Percentiles rank a stretch among this genome's conserved stretches.
phyloP scores from a whole-genome alignment of 2,888 invertebrate species.

The Ptychoptera contaminata region DNA sequence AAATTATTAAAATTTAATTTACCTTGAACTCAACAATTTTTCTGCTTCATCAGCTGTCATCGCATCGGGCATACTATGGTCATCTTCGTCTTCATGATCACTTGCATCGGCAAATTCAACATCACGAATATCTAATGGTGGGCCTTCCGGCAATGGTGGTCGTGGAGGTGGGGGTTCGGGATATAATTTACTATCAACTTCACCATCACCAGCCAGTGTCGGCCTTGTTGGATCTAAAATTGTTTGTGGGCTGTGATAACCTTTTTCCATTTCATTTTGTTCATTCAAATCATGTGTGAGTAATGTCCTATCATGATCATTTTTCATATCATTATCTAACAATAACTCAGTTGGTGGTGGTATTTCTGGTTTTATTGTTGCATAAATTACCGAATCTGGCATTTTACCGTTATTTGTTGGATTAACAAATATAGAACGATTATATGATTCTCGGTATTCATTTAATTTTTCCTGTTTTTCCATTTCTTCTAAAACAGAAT shows the following conservation, averaged over 20 bases:
- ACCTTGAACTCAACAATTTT: slow-evolving; percentile 73
- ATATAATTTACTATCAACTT: slow-evolving; percentile 18
- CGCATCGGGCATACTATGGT: slow-evolving; percentile 33
- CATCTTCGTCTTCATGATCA: slow-evolving; percentile 30
- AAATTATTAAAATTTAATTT: slow-evolving; percentile 19
- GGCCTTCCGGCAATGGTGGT: slow-evolving; percentile 31
- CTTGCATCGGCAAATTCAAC: slow-evolving; percentile 41
- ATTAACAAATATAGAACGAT: neutral
- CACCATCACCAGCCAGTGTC: slow-evolving; percentile 24
- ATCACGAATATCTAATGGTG: slow-evolving; percentile 38
- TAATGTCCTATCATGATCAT: slow-evolving; percentile 3
- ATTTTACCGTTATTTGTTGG: neutral
- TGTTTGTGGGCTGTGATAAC: slow-evolving; percentile 9
- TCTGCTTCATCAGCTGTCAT: slow-evolving; percentile 84
- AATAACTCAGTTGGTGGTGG: slow-evolving; percentile 18
- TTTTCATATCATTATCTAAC: slow-evolving; percentile 13
- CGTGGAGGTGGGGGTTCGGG: slow-evolving; percentile 19
- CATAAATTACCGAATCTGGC: slow-evolving; percentile 24
- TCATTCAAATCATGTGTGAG: slow-evolving; percentile 3
- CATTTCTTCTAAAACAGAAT: slow-evolving; percentile 23
- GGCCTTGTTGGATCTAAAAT: slow-evolving; percentile 28
- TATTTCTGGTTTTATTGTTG: slow-evolving; percentile 28
- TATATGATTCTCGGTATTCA: slow-evolving; percentile 1
- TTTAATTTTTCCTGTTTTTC: slow-evolving; percentile 2
- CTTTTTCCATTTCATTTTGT: slow-evolving; percentile 5